Conservation (phyloP, 2,113 vertebrate species). For the Poeciliopsis retropinna region DNA sequence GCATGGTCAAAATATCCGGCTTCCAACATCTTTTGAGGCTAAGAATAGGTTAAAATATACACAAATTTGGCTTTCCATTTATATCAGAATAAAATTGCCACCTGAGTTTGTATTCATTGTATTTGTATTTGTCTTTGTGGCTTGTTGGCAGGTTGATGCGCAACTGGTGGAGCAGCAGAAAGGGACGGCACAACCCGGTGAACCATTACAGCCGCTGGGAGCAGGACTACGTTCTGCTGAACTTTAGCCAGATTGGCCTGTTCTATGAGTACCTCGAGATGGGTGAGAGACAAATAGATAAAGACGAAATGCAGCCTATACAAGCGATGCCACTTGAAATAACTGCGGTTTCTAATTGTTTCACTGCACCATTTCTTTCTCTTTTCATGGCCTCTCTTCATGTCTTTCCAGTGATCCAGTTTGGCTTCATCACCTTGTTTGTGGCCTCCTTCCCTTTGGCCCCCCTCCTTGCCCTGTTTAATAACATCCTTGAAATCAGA, state of each 20-base stretch:
- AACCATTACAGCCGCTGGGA: slow-evolving; percentile 93
- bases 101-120: no score
- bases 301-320: no score
- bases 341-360: neutral
- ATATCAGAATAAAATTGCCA: neutral
- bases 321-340: neutral
- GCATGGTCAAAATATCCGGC: no score
- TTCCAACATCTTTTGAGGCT: no score
- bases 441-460: slow-evolving; percentile 98
- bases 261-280: slow-evolving; percentile 99
- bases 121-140: neutral
- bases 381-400: neutral
- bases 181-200: slow-evolving; percentile 85
- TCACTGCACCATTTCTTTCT: neutral
- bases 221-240: slow-evolving; percentile 90
- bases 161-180: slow-evolving; percentile 95
- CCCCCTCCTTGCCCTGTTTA: slow-evolving; percentile 92
- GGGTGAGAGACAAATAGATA: slow-evolving; percentile 77
- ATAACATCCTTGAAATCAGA: slow-evolving; percentile 94
- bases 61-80: no score
- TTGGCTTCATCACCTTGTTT: slow-evolving; percentile 97
- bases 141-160: slow-evolving; percentile 78
- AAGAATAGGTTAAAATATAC: no score
- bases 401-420: slow-evolving; percentile 87
- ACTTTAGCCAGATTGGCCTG: slow-evolving; percentile 87